These are phyloP conservation scores for Upupa epops DNA, from an alignment of 2,113 vertebrate genomes.

Conservation along the genomic window DNA sequence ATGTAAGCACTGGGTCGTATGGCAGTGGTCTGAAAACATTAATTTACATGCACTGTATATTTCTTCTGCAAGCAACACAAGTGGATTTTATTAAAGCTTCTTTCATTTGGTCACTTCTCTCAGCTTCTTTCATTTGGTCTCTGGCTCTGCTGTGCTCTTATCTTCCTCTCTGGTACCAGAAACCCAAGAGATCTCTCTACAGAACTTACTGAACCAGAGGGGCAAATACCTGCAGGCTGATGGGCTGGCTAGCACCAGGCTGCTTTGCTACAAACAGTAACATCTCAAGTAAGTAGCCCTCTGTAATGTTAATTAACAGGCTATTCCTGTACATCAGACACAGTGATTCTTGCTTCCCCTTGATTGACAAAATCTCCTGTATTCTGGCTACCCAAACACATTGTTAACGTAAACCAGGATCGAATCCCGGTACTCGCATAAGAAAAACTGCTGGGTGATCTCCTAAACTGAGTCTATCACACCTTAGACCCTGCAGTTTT, in stretches of 20 bases:
- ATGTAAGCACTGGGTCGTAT: neutral
- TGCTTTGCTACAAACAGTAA: neutral
- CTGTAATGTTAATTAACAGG: neutral
- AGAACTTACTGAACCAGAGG: neutral
- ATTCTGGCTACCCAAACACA: neutral
- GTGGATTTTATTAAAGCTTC: neutral
- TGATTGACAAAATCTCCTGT: neutral
- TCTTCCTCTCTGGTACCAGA: neutral
- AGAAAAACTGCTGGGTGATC: neutral
- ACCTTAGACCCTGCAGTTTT: neutral
- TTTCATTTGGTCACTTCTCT: neutral
- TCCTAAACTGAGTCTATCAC: neutral
- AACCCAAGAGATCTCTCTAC: fast-evolving
- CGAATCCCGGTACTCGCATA: neutral
- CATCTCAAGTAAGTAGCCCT: neutral
- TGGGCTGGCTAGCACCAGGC: neutral
- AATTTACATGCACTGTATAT: neutral
- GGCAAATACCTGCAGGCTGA: neutral
- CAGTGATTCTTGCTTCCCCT: too few species aligned
- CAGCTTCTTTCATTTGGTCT: fast-evolving
- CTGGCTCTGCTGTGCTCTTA: neutral
- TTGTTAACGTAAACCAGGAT: neutral
- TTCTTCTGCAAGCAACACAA: neutral
- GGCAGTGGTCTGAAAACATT: neutral
- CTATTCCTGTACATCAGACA: too few species aligned